Evolutionary conservation across 2,888 invertebrate species (phyloP).

Genomic region (Bibio marci): DNA sequence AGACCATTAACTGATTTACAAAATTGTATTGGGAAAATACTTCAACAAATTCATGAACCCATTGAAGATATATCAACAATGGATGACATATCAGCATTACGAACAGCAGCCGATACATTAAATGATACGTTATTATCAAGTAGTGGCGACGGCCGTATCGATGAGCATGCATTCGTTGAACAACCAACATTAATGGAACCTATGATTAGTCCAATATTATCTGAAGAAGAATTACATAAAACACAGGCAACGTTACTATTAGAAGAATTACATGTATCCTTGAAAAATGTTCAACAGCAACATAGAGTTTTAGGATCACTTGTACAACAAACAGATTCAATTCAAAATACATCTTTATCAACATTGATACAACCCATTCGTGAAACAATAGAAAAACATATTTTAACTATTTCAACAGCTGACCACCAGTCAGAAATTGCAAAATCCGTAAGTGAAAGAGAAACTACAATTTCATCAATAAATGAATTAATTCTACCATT

Average conservation of each 20-base stretch:
- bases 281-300: not conserved
- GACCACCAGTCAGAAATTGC: too few species aligned
- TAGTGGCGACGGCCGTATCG: too few species aligned
- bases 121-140: slow-evolving; percentile 12
- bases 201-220: not conserved
- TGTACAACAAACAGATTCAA: not conserved
- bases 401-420: not conserved
- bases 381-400: not conserved
- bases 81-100: slow-evolving; percentile 35
- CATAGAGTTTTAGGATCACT: not conserved
- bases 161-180: too few species aligned
- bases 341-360: not conserved
- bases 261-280: not conserved
- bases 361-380: not conserved
- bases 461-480: slow-evolving; percentile 14
- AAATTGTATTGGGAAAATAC: slow-evolving; percentile 32
- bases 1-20: slow-evolving; percentile 17
- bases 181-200: not conserved
- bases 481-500: slow-evolving; percentile 25
- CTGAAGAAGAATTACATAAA: not conserved
- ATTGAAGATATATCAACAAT: slow-evolving; percentile 34
- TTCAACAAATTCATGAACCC: slow-evolving; percentile 27
- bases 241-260: not conserved
- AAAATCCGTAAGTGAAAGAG: too few species aligned
- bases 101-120: slow-evolving; percentile 33